Percentiles rank a stretch among this genome's conserved stretches.
phyloP scores from a whole-genome alignment of 2,113 vertebrate species.

The Canis aureus region DNA sequence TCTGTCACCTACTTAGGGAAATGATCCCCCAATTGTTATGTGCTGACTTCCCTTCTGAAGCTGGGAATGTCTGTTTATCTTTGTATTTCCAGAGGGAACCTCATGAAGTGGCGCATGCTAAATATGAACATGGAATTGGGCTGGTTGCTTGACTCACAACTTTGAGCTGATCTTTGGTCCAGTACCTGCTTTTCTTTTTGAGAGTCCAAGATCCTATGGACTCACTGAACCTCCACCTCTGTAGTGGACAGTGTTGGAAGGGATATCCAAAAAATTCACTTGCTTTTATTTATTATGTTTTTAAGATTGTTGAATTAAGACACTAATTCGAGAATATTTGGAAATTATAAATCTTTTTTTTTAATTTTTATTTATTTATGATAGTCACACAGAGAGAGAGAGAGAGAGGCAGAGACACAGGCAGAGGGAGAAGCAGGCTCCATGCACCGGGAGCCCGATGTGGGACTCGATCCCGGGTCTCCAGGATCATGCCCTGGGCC shows the following conservation, averaged over 20 bases:
- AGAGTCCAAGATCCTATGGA: too few species aligned
- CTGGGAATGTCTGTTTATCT: background rate
- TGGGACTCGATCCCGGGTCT: too few species aligned
- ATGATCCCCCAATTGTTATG: rapidly evolving
- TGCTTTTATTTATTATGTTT: background rate
- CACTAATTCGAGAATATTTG: background rate
- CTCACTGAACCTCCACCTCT: rapidly evolving
- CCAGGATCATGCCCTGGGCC: too few species aligned
- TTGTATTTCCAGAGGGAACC: background rate
- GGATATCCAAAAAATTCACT: background rate
- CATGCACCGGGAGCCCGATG: too few species aligned
- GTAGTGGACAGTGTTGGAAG: background rate
- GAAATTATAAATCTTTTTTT: constrained; percentile 2
- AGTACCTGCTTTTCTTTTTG: background rate
- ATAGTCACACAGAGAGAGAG: too few species aligned
- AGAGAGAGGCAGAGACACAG: too few species aligned
- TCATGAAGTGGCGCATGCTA: rapidly evolving
- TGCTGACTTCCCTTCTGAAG: background rate
- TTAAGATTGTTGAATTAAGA: constrained; percentile 10
- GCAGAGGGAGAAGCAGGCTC: too few species aligned
- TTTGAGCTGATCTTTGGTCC: background rate
- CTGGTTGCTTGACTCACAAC: rapidly evolving
- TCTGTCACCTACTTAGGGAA: background rate
- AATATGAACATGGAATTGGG: rapidly evolving
- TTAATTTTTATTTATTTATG: too few species aligned